phyloP scores from a whole-genome alignment of 1,140 invertebrate genomes.

The Pantala flavescens region DNA sequence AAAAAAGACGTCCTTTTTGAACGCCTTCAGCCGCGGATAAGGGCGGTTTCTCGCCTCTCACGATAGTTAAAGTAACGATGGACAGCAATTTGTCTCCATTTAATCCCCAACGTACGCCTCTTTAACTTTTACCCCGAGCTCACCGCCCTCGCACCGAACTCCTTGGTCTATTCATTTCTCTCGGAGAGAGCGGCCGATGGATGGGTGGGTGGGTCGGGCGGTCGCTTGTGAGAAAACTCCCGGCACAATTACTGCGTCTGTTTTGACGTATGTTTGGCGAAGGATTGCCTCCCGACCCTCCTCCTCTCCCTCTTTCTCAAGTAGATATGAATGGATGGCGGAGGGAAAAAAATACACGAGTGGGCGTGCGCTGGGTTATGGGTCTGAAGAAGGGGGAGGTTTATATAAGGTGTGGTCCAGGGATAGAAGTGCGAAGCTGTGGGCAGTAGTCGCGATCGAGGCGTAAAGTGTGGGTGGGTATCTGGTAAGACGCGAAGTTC shows the following conservation, averaged over 20 bases:
- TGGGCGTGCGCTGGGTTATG: too few relatives aligned
- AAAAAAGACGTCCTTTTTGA: too few relatives aligned
- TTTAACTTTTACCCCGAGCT: neutral
- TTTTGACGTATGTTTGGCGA: neutral
- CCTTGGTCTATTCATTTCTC: neutral
- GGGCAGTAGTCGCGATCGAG: too few relatives aligned
- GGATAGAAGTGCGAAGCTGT: too few relatives aligned
- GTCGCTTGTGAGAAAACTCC: neutral
- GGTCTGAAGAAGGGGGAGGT: too few relatives aligned
- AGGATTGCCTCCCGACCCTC: neutral
- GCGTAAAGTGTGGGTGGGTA: too few relatives aligned
- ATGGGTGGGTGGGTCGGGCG: neutral
- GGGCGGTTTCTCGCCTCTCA: too few relatives aligned
- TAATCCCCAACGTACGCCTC: conserved; percentile 7
- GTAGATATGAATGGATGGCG: neutral
- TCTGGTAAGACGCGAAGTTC: too few relatives aligned
- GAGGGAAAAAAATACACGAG: too few relatives aligned
- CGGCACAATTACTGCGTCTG: conserved; percentile 3
- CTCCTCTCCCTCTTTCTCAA: neutral
- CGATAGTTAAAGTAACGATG: neutral
- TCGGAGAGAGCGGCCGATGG: neutral
- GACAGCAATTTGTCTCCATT: conserved; percentile 5
- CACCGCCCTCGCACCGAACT: neutral
- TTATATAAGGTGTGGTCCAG: too few relatives aligned
- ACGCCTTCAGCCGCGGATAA: too few relatives aligned